These are phyloP conservation scores for Biston betularia DNA, from an alignment of 2,888 invertebrate species.

Conservation along the genomic window DNA sequence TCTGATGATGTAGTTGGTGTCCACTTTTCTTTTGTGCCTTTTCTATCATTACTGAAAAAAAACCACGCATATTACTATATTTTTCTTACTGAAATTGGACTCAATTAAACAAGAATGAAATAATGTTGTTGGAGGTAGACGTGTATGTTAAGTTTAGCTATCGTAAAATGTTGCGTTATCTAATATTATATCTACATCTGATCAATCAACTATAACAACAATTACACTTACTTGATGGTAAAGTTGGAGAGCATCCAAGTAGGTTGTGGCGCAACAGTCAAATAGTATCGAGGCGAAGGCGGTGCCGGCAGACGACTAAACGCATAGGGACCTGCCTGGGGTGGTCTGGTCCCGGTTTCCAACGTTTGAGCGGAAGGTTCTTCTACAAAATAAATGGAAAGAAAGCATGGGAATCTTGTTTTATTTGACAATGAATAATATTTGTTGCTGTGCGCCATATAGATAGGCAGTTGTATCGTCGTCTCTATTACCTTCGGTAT, in stretches of 20 bases:
- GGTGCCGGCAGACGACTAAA: constrained; percentile 95
- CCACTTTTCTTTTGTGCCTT: constrained; percentile 72
- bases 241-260: constrained; percentile 95
- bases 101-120: too few species aligned
- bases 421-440: too few species aligned
- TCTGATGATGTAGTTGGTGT: constrained; percentile 69
- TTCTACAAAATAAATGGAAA: constrained; percentile 26
- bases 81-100: too few species aligned
- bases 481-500: constrained; percentile 84
- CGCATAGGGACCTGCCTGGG: constrained; percentile 95
- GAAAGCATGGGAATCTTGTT: background rate
- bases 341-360: constrained; percentile 90
- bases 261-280: constrained; percentile 89
- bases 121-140: background rate
- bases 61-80: too few species aligned
- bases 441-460: too few species aligned
- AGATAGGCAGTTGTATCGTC: too few species aligned
- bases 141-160: background rate
- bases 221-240: constrained; percentile 88
- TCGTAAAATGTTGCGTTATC: background rate
- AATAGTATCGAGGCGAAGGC: constrained; percentile 92
- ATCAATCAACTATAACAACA: background rate
- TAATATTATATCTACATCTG: too few species aligned
- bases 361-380: constrained; percentile 46
- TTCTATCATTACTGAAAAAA: constrained; percentile 70